Evolutionary conservation across 1,140 invertebrate genomes (phyloP), one percentile per base, ranked within the genome.

Genomic region (Lasioglossum baleicum): DNA sequence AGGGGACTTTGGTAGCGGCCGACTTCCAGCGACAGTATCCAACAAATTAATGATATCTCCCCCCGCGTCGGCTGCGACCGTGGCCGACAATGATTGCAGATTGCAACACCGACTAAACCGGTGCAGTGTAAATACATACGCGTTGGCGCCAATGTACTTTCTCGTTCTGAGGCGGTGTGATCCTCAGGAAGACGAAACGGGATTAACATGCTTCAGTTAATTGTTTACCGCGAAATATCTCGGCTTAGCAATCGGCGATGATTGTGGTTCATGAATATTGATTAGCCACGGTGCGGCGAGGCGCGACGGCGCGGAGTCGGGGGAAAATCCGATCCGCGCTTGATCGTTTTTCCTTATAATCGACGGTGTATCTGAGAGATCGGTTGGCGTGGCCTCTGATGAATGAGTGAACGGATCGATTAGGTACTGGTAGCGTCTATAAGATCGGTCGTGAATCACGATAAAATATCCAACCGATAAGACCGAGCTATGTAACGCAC

Each of bases 401-500:
- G 61, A 35, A 31, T 22, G 20, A 20, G 8, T 8, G 20, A 4
- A 48, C n/a, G 26, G 26, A 70, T 71, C 60, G 15, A 26, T 71
- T 7, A 26, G 31, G 6, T 42, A 65, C 61, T 22, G 7, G 7
- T 3, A 1, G n/a, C 60, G 44, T 26, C 8, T 73, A 26, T 26
- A 48, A 60, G 17, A 0, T 8, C 4, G 17, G 61, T 2, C 22
- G 17, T 13, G 40, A 26, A 40, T n/a, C 58, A 44, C 44, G 81
- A 83, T 78, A 83, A 84, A 79, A 64, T 26, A 22, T 1, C 51
- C 66, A 15, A 0, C 35, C 51, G 77, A 83, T 83, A 80, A 80
- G 11, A 31, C 2, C 31, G 44, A 63, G 35, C 5, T 7, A 26
- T 8, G 22, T 15, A 40, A 58, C 44, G 68, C 44, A 48, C 44